Base-by-base conservation (phyloP, 1,140 invertebrate genomes). In the Asbolus verrucosus region DNA sequence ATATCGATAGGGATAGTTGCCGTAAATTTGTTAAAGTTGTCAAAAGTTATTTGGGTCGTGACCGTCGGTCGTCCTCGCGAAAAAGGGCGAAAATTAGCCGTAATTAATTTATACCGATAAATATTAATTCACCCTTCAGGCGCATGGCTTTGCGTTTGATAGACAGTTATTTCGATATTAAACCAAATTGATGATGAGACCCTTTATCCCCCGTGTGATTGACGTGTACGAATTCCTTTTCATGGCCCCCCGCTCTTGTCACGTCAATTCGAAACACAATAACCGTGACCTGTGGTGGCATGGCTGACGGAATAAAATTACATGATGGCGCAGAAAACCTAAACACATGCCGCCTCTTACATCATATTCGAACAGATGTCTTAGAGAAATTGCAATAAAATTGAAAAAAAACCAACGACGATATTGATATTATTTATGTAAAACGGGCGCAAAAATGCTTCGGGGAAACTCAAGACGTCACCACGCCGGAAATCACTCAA, bases 191-290 rank as follows among this genome's bases (percentile, higher is more conserved):
- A 13, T 54, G 46, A 54, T 24, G 21, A 54, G 46, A 54, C 15
- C 46, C 46, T 24, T 54, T 27, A 54, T 54, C 43, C 46, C n/a
- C n/a, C n/a, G n/a, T n/a, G n/a, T 54, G 46, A 54, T 54, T 54
- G 46, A 54, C 46, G 46, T n/a, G n/a, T 24, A 6, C 21, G 46
- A 54, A 30, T 27, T 30, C 21, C 21, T 54, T 43, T 43, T 43
- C 16, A n/a, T n/a, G n/a, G 39, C 39, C 4, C 33, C 33, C 33
- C 11, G 4, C 33, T 36, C 33, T 36, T 36, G 33, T 36, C 33
- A 36, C 33, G 39, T 43, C 39, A 43, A 43, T 54, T 54, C 46
- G 21, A 54, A 27, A 27, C 46, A 54, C 46, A 54, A 54, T 54
- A 24, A 54, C 46, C 46, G 19, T 16, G 33, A 36, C 33, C 33